Base-by-base conservation (phyloP, 2,113 vertebrate genomes). In the Leptobrachium ailaonicum region DNA sequence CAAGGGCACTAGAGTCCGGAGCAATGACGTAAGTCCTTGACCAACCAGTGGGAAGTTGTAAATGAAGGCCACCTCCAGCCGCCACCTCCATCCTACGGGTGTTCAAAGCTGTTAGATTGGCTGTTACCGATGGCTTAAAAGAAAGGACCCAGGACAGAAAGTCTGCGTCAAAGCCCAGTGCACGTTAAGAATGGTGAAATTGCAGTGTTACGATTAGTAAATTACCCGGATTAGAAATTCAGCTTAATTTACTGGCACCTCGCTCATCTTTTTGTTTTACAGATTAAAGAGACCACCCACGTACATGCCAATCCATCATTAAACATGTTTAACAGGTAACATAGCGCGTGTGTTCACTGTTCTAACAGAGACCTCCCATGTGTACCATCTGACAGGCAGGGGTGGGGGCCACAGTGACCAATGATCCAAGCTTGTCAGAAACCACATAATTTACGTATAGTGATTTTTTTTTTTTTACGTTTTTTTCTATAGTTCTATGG, bases 131-230 rank as follows among this genome's bases (percentile, higher is more conserved):
- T 87, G 88, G 86, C 88, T 88, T 87, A 81, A 90, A 86, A 91
- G 84, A 56, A 85, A 89, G 87, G 86, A 84, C 12, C 45, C 67
- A 90, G 90, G 90, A 88, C 90, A 89, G 50, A 89, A 91, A 90
- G 87, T 86, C 87, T 69, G 79, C n/a, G 43, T 43, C 69, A 60
- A 64, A 11, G 41, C 87, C 82, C 79, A 88, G 74, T 83, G 87
- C 85, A 87, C 84, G 86, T 67, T 88, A 73, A 41, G 43, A 89
- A 90, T 87, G 84, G 84, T 88, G 89, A 88, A 92, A 92, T 94
- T 93, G 93, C 90, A 87, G n/a, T 90, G 85, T 89, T 85, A 86
- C 2, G 88, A 93, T 94, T 94, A 94, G 93, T 93, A 85, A 86
- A 41, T 88, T 91, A 81, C 85, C 1, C 82, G 85, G 81, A 73